Evolutionary conservation across 2,113 vertebrate species (phyloP).

Genomic region (Myiozetetes cayanensis): DNA sequence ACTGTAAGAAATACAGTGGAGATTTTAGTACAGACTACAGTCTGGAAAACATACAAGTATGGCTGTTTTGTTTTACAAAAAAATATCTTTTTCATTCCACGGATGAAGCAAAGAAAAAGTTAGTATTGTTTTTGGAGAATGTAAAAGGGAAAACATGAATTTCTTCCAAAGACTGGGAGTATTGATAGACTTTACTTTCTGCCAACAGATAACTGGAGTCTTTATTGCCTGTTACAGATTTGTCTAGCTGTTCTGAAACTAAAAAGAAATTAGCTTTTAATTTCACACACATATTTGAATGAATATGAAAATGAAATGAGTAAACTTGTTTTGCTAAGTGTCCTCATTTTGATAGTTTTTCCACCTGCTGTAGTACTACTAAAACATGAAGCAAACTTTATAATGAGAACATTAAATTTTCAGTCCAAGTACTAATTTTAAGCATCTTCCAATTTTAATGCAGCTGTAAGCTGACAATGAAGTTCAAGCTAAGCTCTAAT

Average conservation of each 20-base stretch:
- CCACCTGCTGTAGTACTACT: neutral
- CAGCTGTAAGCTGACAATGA: neutral
- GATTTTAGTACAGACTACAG: neutral
- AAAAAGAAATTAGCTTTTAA: neutral
- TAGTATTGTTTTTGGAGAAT: neutral
- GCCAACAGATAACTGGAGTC: neutral
- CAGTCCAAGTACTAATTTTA: neutral
- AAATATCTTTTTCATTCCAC: neutral
- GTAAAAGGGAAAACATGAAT: neutral
- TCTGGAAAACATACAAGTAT: neutral
- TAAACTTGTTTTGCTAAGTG: neutral
- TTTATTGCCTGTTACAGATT: neutral
- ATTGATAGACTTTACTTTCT: neutral
- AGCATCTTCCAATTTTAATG: neutral
- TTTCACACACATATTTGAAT: neutral
- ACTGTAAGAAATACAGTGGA: neutral
- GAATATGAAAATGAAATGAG: neutral
- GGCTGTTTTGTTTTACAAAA: neutral
- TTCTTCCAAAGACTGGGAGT: neutral
- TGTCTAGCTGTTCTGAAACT: neutral
- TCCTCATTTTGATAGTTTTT: neutral
- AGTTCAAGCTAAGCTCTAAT: neutral
- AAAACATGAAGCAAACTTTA: neutral
- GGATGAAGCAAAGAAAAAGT: neutral
- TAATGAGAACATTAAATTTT: neutral